A percentile compares a stretch with the other conserved stretches of the same genome.
phyloP scores from a whole-genome alignment of 2,797 vertebrate genomes.

The Scleropages formosus region DNA sequence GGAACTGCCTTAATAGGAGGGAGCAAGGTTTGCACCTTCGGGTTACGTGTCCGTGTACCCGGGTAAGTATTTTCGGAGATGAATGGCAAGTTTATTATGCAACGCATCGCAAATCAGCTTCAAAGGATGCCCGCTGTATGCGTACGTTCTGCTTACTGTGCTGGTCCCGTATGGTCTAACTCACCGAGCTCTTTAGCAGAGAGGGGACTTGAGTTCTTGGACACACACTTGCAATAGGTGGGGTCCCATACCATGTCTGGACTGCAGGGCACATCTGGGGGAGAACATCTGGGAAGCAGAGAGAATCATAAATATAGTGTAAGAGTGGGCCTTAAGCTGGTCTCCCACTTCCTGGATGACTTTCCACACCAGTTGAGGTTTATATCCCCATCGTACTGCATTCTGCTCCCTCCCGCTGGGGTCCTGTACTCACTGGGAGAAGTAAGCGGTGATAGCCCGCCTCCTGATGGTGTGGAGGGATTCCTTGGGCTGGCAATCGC shows the following conservation, averaged over 20 bases:
- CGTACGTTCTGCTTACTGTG: too few relatives aligned
- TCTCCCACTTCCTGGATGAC: background rate
- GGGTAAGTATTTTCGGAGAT: too few relatives aligned
- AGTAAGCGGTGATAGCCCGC: constrained; percentile 29
- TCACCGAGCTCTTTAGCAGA: constrained; percentile 11
- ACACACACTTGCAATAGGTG: constrained; percentile 21
- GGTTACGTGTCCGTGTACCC: too few relatives aligned
- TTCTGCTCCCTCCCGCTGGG: background rate
- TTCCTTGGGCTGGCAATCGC: constrained; percentile 60
- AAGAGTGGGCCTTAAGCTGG: background rate
- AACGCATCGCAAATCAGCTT: too few relatives aligned
- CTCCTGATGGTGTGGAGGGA: constrained; percentile 31
- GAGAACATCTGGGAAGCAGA: constrained; percentile 11
- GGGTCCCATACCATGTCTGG: constrained; percentile 25
- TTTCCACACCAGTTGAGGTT: background rate
- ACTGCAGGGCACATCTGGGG: constrained; percentile 17
- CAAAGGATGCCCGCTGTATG: too few relatives aligned
- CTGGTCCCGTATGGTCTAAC: background rate
- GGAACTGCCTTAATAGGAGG: too few relatives aligned
- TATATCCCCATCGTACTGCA: background rate
- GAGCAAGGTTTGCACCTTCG: too few relatives aligned
- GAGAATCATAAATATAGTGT: background rate
- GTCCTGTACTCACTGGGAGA: constrained; percentile 16
- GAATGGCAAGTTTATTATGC: too few relatives aligned
- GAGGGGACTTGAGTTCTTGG: background rate